phyloP scores from a whole-genome alignment of 2,113 vertebrate genomes.

The Acrocephalus kingi region DNA sequence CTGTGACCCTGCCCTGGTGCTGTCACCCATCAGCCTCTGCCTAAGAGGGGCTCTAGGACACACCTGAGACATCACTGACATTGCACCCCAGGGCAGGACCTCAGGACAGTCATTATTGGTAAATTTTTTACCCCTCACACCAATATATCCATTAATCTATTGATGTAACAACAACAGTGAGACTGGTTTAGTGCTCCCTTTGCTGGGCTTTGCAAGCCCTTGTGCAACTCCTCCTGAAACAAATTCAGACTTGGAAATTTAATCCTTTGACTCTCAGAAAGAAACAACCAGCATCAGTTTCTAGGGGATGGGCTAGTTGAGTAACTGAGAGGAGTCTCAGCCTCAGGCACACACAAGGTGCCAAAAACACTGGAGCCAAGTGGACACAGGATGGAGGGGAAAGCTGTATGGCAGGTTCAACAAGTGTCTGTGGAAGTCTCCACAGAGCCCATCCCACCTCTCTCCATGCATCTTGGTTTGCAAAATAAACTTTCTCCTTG shows the following conservation, averaged over 20 bases:
- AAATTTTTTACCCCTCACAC: not conserved
- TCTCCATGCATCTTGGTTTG: not conserved
- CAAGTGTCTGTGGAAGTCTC: not conserved
- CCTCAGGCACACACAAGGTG: not conserved
- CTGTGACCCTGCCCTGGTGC: not conserved
- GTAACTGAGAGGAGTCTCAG: not conserved
- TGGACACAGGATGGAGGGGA: not conserved
- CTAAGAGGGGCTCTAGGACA: not conserved
- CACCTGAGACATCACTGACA: accelerated
- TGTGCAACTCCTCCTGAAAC: not conserved
- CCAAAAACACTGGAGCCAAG: not conserved
- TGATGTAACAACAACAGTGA: not conserved
- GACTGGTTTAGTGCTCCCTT: not conserved
- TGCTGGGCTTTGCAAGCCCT: not conserved
- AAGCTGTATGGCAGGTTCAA: not conserved
- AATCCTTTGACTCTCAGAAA: not conserved
- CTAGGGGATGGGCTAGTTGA: not conserved
- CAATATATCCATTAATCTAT: not conserved
- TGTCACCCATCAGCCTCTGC: not conserved
- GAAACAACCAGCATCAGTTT: not conserved
- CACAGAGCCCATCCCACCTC: not conserved
- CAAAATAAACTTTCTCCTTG: not conserved
- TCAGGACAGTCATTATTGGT: not conserved
- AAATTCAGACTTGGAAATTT: not conserved
- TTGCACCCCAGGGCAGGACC: not conserved